phyloP scores from a whole-genome alignment of 2,797 vertebrate species.

The Orientallactaga sibirica region DNA sequence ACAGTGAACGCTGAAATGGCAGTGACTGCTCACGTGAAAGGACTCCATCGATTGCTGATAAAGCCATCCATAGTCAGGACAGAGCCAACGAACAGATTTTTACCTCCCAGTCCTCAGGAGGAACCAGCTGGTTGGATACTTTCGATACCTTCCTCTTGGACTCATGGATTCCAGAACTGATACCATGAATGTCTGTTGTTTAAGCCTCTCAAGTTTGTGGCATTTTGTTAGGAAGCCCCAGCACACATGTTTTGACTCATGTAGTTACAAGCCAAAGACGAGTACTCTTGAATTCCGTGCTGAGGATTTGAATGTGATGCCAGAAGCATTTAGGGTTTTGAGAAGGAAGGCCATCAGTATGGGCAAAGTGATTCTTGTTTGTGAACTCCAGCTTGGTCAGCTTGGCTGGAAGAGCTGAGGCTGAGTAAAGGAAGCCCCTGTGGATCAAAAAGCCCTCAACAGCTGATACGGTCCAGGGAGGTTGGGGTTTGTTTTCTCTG shows the following conservation, averaged over 20 bases:
- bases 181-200: neutral
- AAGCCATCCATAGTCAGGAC: neutral
- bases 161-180: neutral
- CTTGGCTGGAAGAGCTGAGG: neutral
- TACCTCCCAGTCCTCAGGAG: neutral
- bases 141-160: neutral
- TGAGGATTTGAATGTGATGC: neutral
- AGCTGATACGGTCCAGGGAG: too few relatives aligned
- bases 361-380: neutral
- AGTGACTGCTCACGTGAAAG: neutral
- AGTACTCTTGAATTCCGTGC: neutral
- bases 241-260: too few relatives aligned
- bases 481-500: too few relatives aligned
- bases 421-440: neutral
- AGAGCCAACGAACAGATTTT: neutral
- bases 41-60: neutral
- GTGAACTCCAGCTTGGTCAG: neutral
- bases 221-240: neutral
- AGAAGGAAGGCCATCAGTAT: neutral
- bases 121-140: neutral
- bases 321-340: neutral
- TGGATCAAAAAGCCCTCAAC: neutral
- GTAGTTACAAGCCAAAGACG: neutral
- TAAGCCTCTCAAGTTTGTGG: neutral
- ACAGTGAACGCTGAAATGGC: neutral